Conservation (phyloP, 2,797 vertebrate genomes). For the Mormyrus proboscirostris region DNA sequence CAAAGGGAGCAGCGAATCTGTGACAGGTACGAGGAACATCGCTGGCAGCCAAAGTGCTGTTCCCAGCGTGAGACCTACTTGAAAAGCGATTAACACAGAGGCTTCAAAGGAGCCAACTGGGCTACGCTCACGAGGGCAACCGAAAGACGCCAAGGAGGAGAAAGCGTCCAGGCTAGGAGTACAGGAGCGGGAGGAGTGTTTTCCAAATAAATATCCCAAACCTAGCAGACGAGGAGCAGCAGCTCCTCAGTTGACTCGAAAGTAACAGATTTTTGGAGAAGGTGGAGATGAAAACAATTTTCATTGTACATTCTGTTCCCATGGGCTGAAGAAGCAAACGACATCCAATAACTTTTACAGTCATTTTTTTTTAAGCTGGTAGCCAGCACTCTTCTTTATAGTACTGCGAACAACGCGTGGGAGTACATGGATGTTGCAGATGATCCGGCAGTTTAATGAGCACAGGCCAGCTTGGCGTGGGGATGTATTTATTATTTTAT, state of each 20-base stretch:
- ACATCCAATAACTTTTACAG: not conserved
- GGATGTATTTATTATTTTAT: constrained; percentile 4
- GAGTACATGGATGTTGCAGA: constrained; percentile 11
- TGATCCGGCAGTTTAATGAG: not conserved
- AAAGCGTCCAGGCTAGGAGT: not conserved
- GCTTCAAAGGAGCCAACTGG: constrained; percentile 50
- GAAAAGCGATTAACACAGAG: constrained; percentile 67
- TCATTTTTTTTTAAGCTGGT: not conserved
- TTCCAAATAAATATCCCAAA: not conserved
- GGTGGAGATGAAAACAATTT: constrained; percentile 21
- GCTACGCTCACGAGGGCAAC: constrained; percentile 36
- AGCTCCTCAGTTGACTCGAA: constrained; percentile 52
- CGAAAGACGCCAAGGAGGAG: not conserved
- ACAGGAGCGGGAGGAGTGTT: not conserved
- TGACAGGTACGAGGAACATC: not conserved
- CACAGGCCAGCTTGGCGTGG: not conserved
- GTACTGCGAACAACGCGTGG: not conserved
- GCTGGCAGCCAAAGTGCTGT: not conserved
- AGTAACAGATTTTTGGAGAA: constrained; percentile 47
- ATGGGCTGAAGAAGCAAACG: not conserved
- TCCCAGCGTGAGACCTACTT: constrained; percentile 41
- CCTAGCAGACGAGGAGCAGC: not conserved
- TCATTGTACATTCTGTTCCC: constrained; percentile 1
- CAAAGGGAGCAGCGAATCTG: not conserved
- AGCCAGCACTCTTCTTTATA: not conserved